A percentile compares a stretch with the other conserved stretches of the same genome.
These are phyloP conservation scores for Athalia cordata DNA, from an alignment of 2,888 invertebrate species.

Conservation along the genomic window DNA sequence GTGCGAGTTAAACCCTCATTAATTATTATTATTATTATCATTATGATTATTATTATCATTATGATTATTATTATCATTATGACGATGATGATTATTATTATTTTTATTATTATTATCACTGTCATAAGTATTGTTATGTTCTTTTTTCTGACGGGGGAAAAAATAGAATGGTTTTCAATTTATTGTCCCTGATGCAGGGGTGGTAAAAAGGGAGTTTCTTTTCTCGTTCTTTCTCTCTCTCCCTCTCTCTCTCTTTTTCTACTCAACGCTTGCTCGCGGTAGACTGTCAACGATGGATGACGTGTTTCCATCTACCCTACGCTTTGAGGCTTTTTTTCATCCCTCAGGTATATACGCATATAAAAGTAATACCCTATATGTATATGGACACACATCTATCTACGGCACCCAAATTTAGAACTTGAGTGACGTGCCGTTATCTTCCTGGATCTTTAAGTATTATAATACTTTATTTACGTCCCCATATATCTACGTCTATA, in stretches of 20 bases:
- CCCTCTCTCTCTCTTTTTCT: neutral
- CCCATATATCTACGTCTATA: too few species aligned
- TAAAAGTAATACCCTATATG: neutral
- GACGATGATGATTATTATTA: too few species aligned
- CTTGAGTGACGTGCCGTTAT: too few species aligned
- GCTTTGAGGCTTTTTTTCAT: neutral
- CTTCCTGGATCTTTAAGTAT: too few species aligned
- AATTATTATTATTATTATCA: too few species aligned
- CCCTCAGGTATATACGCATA: neutral
- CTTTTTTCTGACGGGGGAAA: neutral
- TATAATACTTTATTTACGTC: too few species aligned
- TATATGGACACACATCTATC: neutral
- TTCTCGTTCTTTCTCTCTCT: neutral
- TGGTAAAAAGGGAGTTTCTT: neutral
- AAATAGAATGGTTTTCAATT: conserved; percentile 27
- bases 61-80: too few species aligned
- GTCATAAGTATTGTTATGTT: too few species aligned
- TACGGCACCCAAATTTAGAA: too few species aligned
- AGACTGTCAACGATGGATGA: conserved; percentile 33
- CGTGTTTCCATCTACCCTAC: conserved; percentile 24
- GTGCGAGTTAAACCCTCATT: conserved; percentile 26
- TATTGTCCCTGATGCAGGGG: conserved; percentile 33
- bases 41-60: too few species aligned
- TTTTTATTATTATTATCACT: too few species aligned
- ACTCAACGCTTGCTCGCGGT: conserved; percentile 11